Base-by-base conservation (phyloP, 2,113 vertebrate species). In the Ondatra zibethicus region DNA sequence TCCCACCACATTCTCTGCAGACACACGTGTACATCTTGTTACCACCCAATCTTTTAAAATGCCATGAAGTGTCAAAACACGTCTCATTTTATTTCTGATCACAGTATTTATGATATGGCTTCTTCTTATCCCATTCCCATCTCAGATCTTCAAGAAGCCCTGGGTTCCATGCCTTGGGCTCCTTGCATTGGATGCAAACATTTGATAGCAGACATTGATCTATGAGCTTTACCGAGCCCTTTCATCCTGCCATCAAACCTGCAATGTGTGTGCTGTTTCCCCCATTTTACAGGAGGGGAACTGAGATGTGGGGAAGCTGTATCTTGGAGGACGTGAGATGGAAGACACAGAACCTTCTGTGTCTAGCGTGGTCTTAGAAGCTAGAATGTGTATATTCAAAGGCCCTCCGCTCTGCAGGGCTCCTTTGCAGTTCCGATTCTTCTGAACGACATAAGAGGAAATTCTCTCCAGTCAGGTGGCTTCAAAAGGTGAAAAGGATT, bases 31-130 rank as follows among this genome's bases (percentile, higher is more conserved):
- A 50, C 68, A 66, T 93, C 97, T 90, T 80, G 21, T 88, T 42
- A 52, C 91, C 10, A 0, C 50, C 95, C 92, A 61, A 63, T 89
- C 58, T 81, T 70, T 80, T 31, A 66, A 63, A 89, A 87, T 90
- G 82, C 80, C 97, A 50, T 33, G 52, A 88, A 76, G 65, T 97
- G 93, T 95, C 96, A 96, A 97, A 97, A 95, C 92, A 96, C 45
- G 52, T 76, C 82, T 92, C 89, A 39, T 96, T 96, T 96, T 89
- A 33, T 95, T 95, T 96, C 73, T 91, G 85, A 95, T 82, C 29
- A 21, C 73, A 76, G 77, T 45, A 58, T 87, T 77, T 94, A 76
- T 21, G 31, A 33, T 84, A 80, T 75, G 58, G 81, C 50, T 78
- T 88, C 89, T 86, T 86, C 27, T 31, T 19, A 42, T 52, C 89